Base-by-base conservation (phyloP, 1,140 invertebrate species). In the Pantala flavescens region DNA sequence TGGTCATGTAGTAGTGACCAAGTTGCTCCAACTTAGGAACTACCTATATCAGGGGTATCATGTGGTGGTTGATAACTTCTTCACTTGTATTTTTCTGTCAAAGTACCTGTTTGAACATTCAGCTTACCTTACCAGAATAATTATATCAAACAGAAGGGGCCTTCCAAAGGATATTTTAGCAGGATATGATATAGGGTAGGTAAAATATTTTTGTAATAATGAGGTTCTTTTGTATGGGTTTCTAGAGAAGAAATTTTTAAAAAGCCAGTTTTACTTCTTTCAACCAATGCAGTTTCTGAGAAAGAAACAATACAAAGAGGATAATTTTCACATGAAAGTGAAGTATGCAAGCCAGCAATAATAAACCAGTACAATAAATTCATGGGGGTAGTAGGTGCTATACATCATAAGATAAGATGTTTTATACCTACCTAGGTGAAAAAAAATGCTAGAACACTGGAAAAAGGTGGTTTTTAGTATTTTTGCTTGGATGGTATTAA, bases 21-120 rank as follows among this genome's bases (percentile, higher is more conserved):
- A 80, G 77, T 76, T 80, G 49, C 72, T 80, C 49, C 73, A 74
- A 71, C 76, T 78, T 36, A 76, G 79, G 24, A 77, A 78, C 77
- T 79, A 78, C 71, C 72, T 78, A 70, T 77, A 78, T 72, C 80
- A 80, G 75, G 78, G 79, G 63, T 79, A 78, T 74, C 78, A 78
- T 74, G 23, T 80, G 23, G 76, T 77, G 24, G 73, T 75, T 7
- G 77, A 80, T 73, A 78, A 78, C 49, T 63, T 63, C n/a, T 63
- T 63, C 49, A 63, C 49, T 12, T 3, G 49, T 21, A 36, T 71
- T 71, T 1, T n/a, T 24, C 71, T 71, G 16, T 14, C 71, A 24
- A 24, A 24, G 23, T 24, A 71, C 16, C 71, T 71, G 23, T 71
- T 24, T 71, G 28, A 36, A 24, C 2, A 24, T 24, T 36, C 23